Evolutionary conservation across 2,888 invertebrate species (phyloP), one percentile per base, ranked within the genome.

Genomic region (Eristalinus sepulchralis): DNA sequence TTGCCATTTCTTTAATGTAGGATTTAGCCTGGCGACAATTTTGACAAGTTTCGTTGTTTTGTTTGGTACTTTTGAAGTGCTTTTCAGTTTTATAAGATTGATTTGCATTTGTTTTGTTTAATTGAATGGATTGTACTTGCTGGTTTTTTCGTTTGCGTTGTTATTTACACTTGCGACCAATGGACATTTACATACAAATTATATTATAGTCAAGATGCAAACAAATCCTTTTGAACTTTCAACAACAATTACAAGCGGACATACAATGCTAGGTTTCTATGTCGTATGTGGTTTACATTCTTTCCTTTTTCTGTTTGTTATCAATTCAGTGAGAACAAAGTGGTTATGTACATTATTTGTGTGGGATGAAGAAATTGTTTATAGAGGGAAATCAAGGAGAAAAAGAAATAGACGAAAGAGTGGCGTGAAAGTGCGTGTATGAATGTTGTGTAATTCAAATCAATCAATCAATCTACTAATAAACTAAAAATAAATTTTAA

Each of bases 1-100:
- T 89, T 87, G 91, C 91, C 92, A 92, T 91, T 88, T 93, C 93
- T 89, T 91, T 91, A 85, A 92, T 90, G 89, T 92, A 93, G 72
- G 89, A 90, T 88, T 89, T 89, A 84, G 91, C 90, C 93, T 93
- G 88, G 71, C 83, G 86, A 86, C 73, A 78, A 86, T 81, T 68
- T 77, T 77, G 27, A 27, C 27, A 27, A 27, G 27, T 71, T 77
- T 77, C 64, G 62, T 47, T 82, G 81, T 68, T 73, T 71, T 88
- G 64, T 60, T 72, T 83, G 62, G 62, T 60, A 80, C 64, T 83
- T 78, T 6, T 47, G 8, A 17, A 17, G 31, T 57, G 70, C 77
- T 59, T 53, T 53, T 79, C 71, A 22, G 67, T 60, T 75, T 13
- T 24, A 13, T 64, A 11, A 34, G 64, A 31, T 57, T 39, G 33